Conservation (phyloP, 2,113 vertebrate genomes). For the Pungitius pungitius region DNA sequence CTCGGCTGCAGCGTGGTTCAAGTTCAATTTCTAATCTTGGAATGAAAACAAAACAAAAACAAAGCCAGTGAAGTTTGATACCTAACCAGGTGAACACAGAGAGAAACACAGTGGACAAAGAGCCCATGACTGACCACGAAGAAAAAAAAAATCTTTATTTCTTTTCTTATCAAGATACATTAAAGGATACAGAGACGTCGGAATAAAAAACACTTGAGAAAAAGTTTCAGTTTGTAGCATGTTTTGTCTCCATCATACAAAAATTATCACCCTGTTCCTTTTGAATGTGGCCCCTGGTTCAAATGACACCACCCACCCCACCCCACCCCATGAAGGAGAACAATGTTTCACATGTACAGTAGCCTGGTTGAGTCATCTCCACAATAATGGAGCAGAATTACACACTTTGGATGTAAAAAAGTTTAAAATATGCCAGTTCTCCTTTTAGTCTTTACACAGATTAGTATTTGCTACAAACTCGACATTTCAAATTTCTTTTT, state of each 20-base stretch:
- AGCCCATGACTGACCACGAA: conserved; percentile 68
- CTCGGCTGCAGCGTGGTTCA: no score
- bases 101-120: conserved; percentile 4
- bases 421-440: conserved; percentile 61
- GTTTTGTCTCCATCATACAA: conserved; percentile 73
- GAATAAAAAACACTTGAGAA: conserved; percentile 80
- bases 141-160: conserved; percentile 81
- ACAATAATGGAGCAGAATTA: conserved; percentile 63
- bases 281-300: conserved; percentile 47
- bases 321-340: conserved; percentile 59
- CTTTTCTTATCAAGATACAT: conserved; percentile 83
- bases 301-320: conserved; percentile 23
- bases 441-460: conserved; percentile 59
- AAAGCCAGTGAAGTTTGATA: not conserved
- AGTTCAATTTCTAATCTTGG: no score
- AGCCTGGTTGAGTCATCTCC: conserved; percentile 60
- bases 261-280: conserved; percentile 63
- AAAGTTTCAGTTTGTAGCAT: conserved; percentile 74
- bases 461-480: conserved; percentile 75
- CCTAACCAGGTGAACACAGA: not conserved
- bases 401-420: conserved; percentile 67
- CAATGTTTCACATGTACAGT: conserved; percentile 64
- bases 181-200: conserved; percentile 81
- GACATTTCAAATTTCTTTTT: conserved; percentile 61
- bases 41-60: no score